A percentile compares a stretch with the other conserved stretches of the same genome.
These are phyloP conservation scores for Trogon melanurus DNA, from an alignment of 2,113 vertebrate species.

Conservation along the genomic window DNA sequence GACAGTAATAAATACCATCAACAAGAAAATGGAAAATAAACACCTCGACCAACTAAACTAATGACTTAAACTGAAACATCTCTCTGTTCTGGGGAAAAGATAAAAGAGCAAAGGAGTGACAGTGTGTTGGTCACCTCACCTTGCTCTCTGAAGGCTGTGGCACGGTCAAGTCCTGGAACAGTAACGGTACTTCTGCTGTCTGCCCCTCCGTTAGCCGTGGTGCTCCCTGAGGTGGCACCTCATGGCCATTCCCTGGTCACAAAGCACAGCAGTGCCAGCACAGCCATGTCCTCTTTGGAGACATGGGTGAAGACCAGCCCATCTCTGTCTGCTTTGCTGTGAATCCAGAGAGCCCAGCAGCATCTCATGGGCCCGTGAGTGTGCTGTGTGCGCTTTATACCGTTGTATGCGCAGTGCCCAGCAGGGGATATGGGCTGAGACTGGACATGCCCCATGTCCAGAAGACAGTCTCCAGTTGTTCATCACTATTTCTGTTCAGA, in stretches of 20 bases:
- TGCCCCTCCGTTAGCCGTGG: neutral
- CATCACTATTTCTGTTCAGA: neutral
- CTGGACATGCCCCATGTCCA: accelerated
- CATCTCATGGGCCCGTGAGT: neutral
- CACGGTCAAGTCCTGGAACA: neutral
- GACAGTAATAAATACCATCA: neutral
- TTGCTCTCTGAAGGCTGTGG: neutral
- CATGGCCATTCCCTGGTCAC: neutral
- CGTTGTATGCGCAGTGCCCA: accelerated
- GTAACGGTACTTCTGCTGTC: neutral
- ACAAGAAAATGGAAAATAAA: neutral
- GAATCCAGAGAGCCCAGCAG: neutral
- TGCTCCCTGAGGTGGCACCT: neutral
- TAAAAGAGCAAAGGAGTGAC: neutral
- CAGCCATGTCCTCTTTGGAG: neutral
- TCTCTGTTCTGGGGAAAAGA: neutral
- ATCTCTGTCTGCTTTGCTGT: neutral
- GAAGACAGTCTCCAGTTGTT: neutral
- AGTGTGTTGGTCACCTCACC: neutral
- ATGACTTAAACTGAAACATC: neutral
- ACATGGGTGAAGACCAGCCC: neutral
- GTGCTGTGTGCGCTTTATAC: accelerated
- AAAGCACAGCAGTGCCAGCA: neutral
- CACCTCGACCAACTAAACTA: neutral
- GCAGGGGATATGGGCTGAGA: neutral